Percentiles rank a stretch among this genome's conserved stretches.
These are phyloP conservation scores for Oscheius onirici DNA, from an alignment of 2,888 invertebrate genomes.

Conservation along the genomic window DNA sequence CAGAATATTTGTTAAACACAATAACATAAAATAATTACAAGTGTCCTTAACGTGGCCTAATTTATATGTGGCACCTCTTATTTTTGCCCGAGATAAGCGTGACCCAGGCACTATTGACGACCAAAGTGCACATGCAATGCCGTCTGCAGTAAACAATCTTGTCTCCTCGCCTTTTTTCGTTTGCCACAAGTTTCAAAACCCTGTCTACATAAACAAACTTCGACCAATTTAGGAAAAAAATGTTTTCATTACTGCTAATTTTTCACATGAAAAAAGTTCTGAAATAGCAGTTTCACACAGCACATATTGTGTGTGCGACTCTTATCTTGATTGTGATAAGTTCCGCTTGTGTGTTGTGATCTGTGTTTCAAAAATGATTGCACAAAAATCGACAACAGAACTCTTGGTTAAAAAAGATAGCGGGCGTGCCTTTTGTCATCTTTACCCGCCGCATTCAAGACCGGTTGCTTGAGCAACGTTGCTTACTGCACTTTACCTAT, in stretches of 20 bases:
- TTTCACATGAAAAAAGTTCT: too few relatives aligned
- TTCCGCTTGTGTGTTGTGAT: conserved; percentile 1
- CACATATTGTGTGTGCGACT: too few relatives aligned
- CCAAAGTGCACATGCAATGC: conserved; percentile 6
- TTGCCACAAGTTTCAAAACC: neutral
- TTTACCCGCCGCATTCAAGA: conserved; percentile 2
- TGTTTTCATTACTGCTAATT: too few relatives aligned
- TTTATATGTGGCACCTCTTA: too few relatives aligned
- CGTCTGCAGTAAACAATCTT: conserved; percentile 20
- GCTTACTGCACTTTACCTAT: neutral
- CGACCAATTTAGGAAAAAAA: too few relatives aligned
- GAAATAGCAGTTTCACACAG: too few relatives aligned
- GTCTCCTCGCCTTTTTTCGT: neutral
- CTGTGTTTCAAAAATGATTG: neutral
- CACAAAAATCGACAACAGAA: conserved; percentile 11
- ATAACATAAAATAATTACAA: too few relatives aligned
- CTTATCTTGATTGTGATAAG: too few relatives aligned
- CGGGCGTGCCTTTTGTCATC: conserved; percentile 9
- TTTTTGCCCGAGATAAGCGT: conserved; percentile 2
- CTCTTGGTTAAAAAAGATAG: neutral
- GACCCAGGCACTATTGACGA: conserved; percentile 21
- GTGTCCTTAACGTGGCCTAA: too few relatives aligned
- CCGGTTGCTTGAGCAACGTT: conserved; percentile 14
- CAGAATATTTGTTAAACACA: too few relatives aligned
- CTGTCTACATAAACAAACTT: neutral